Base-by-base conservation (phyloP, 2,113 vertebrate species). In the Megaceryle maxima region DNA sequence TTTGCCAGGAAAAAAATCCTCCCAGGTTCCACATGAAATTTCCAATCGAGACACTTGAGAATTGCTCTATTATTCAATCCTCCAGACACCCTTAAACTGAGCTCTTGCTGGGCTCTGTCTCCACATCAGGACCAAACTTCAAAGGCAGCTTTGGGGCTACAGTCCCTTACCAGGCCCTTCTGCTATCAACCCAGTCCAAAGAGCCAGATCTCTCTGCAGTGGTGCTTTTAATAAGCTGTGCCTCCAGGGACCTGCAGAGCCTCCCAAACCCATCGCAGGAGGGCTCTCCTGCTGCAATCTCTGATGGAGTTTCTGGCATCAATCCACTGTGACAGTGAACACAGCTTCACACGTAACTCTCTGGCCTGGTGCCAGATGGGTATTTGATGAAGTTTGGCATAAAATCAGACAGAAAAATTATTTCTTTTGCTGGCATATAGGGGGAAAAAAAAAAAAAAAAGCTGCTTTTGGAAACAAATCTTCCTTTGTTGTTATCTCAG, bases 1-100 rank as follows among this genome's bases (percentile, higher is more conserved):
- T 88, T 87, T 94, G 88, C 83, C 91, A 94, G 88, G 86, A 81
- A 93, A 97, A 88, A 82, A 59, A 79, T 50, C 25, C 63, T 83
- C 83, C 73, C 64, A 59, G 64, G 68, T 92, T 92, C 69, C 76
- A 60, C 39, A 75, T 60, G 56, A 88, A 87, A 88, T 95, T 95
- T 96, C 91, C 10, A 0, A 72, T 67, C 64, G 8, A 24, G 77
- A 53, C 51, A 6, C 83, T 88, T 75, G 80, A 91, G 69, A 75
- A 57, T 22, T 95, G 59, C 31, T 86, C 55, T 67, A 16, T 88
- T 80, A 66, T 83, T 69, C 72, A 83, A 74, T 88, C 64, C 91
- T 92, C 91, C 41, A 92, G 88, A 79, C 86, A 74, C n/a, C 20
- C 31, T 59, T 92, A 92, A 92, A 92, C 84, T n/a, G 67, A 87